Evolutionary conservation across 2,888 invertebrate genomes (phyloP).

Genomic region (Eristalinus sepulchralis): DNA sequence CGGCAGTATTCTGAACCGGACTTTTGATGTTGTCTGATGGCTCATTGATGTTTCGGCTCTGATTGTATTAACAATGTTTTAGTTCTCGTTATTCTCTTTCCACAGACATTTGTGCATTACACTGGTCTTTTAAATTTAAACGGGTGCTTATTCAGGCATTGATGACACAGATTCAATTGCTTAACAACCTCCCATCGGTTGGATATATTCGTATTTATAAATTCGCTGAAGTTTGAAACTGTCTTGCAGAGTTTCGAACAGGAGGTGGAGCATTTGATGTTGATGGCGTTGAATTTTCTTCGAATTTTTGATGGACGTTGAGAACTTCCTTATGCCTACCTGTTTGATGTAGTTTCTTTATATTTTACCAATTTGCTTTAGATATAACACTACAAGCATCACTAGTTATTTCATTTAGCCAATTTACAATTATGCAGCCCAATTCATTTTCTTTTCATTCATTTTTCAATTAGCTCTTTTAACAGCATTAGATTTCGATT

Average conservation of each 20-base stretch:
- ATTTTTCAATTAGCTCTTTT: neutral
- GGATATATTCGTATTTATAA: neutral
- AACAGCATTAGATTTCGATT: neutral
- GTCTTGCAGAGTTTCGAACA: too few species aligned
- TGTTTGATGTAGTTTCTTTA: neutral
- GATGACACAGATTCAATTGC: neutral
- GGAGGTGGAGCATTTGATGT: neutral
- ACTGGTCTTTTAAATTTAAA: too few species aligned
- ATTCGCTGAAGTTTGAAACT: slow-evolving; percentile 2
- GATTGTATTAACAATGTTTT: neutral
- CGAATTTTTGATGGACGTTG: neutral
- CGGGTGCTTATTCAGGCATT: slow-evolving; percentile 1
- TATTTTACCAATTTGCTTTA: neutral
- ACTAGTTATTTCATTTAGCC: neutral
- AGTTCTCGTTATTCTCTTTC: neutral
- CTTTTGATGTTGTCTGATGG: too few species aligned
- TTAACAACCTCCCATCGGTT: slow-evolving; percentile 1
- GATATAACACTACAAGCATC: neutral
- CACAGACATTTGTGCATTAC: neutral
- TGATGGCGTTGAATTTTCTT: neutral
- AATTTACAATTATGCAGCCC: neutral
- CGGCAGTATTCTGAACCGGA: neutral
- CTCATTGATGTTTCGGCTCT: neutral
- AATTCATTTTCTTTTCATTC: neutral
- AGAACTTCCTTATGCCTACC: neutral